Evolutionary conservation across 1,140 invertebrate genomes (phyloP).

Genomic region (Globodera ellingtonae): DNA sequence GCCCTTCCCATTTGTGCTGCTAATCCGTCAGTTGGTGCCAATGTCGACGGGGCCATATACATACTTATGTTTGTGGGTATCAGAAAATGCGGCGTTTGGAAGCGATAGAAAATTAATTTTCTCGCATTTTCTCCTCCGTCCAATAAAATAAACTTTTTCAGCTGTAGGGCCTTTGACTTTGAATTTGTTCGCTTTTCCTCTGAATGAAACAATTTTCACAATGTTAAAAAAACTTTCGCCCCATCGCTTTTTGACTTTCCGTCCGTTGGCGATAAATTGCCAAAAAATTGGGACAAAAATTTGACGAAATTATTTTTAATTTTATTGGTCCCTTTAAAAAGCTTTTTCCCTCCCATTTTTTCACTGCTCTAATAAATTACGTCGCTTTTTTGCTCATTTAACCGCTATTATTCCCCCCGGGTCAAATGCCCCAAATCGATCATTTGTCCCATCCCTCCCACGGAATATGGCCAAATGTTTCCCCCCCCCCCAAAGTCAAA

Average conservation of each 20-base stretch:
- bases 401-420: neutral
- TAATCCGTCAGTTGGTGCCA: too few species aligned
- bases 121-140: too few species aligned
- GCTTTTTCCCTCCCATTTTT: neutral
- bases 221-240: too few species aligned
- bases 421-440: slow-evolving; percentile 2
- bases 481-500: neutral
- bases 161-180: neutral
- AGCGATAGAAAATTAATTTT: neutral
- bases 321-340: too few species aligned
- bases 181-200: neutral
- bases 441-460: neutral
- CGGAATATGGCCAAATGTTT: neutral
- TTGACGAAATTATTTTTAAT: too few species aligned
- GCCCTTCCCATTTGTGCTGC: neutral
- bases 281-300: too few species aligned
- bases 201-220: too few species aligned
- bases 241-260: too few species aligned
- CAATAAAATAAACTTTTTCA: neutral
- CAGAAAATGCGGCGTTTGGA: neutral
- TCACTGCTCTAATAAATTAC: neutral
- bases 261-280: too few species aligned
- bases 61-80: too few species aligned
- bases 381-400: neutral
- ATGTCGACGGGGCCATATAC: neutral